Evolutionary conservation across 2,113 vertebrate species (phyloP), one percentile per base, ranked within the genome.

Genomic region (Sinocyclocheilus anophthalmus): DNA sequence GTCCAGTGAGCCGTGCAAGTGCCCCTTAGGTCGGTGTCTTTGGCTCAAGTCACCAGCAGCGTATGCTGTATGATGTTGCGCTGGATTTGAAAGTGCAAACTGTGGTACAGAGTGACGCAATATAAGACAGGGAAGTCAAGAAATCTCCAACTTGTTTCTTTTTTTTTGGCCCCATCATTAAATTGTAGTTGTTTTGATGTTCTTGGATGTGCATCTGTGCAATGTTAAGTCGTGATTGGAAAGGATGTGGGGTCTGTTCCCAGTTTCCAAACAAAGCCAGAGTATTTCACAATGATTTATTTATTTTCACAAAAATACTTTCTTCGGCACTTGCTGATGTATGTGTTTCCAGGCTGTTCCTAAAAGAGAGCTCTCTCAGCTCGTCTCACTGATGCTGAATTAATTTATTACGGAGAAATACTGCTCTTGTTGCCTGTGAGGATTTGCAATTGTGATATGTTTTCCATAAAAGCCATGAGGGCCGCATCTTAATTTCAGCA

Each of bases 231-330:
- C 84, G 84, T 73, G 85, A 90, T 86, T 92, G 89, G 86, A 91
- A 90, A 93, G 90, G 90, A 92, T 92, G 88, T 83, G 89, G 87
- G 90, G 90, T 93, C 91, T 91, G 90, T 87, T 87, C 33, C 84
- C 85, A 79, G 48, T 72, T 81, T 83, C 77, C 78, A 79, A 87
- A 73, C 87, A 81, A 84, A 79, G 81, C 78, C 65, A 86, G 84
- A 73, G 77, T 81, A 86, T 87, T 76, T 85, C 57, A 48, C 55
- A 79, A 33, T 86, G 85, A 88, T 90, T 75, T 88, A 88, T 92
- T 90, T 90, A 86, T 93, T 92, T 90, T 57, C 85, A 87, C 76
- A 76, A 87, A 88, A 88, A 73, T 85, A 80, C 84, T 90, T 89
- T 87, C 81, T 91, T 88, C 89, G 86, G 77, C 72, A 30, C 45